phyloP scores from a whole-genome alignment of 2,797 vertebrate species.

The Salmo trutta region DNA sequence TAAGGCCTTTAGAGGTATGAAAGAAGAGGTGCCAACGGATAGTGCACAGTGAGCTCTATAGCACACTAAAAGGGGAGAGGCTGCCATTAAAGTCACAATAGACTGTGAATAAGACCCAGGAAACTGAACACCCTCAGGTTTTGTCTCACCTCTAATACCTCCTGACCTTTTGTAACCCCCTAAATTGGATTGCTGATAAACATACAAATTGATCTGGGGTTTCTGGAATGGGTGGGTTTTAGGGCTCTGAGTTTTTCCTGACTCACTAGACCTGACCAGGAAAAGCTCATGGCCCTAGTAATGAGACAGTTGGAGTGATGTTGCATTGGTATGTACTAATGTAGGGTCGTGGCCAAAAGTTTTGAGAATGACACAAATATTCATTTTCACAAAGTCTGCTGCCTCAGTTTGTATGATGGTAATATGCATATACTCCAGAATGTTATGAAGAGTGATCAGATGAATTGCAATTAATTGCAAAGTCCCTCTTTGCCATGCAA shows the following conservation, averaged over 20 bases:
- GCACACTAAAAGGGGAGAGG: conserved; percentile 42
- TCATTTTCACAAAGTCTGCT: too few relatives aligned
- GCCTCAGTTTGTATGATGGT: too few relatives aligned
- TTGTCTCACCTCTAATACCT: conserved; percentile 65
- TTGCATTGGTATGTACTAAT: not conserved
- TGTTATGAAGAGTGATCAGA: too few relatives aligned
- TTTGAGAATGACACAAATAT: too few relatives aligned
- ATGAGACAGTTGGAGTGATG: not conserved
- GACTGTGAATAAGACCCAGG: conserved; percentile 42
- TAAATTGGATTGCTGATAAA: conserved; percentile 22
- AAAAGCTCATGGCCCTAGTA: not conserved
- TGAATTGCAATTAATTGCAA: too few relatives aligned
- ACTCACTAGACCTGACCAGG: not conserved
- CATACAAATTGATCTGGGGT: conserved; percentile 13
- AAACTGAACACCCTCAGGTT: conserved; percentile 61
- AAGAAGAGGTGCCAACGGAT: conserved; percentile 67
- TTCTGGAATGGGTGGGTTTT: not conserved
- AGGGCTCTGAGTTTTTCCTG: not conserved
- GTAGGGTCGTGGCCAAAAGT: too few relatives aligned
- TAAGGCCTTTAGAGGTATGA: conserved; percentile 49
- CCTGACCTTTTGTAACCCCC: conserved; percentile 41
- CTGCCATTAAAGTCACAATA: conserved; percentile 62
- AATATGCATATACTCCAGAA: too few relatives aligned
- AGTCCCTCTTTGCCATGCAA: too few relatives aligned
- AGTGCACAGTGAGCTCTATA: conserved; percentile 66